These are phyloP conservation scores for Scomberomorus guttatus DNA, from an alignment of 2,797 vertebrate species.

Conservation along the genomic window DNA sequence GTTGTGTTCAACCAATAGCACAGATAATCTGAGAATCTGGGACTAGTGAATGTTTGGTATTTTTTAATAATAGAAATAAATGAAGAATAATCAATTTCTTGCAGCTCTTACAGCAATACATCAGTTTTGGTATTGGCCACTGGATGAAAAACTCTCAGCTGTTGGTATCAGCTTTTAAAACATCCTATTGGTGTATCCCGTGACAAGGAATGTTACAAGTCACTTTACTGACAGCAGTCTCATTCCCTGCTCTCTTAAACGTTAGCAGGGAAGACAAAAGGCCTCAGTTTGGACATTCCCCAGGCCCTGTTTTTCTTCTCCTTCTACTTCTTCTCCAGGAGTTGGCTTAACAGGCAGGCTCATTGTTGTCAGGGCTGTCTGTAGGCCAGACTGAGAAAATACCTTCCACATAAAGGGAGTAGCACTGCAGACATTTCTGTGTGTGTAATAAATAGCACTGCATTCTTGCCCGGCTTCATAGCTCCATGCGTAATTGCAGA, in stretches of 20 bases:
- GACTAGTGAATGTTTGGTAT: neutral
- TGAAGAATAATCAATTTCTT: no score
- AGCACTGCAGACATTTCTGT: constrained; percentile 56
- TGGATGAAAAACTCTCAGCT: constrained; percentile 56
- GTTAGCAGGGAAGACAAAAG: constrained; percentile 74
- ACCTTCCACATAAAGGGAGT: constrained; percentile 78
- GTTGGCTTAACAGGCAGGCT: constrained; percentile 79
- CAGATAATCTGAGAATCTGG: neutral
- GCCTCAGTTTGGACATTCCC: constrained; percentile 73
- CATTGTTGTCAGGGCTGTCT: constrained; percentile 83
- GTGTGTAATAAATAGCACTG: constrained; percentile 46
- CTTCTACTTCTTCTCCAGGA: constrained; percentile 76
- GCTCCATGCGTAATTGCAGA: constrained; percentile 58
- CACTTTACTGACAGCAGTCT: constrained; percentile 81
- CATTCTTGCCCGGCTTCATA: constrained; percentile 55
- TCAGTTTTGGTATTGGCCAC: constrained; percentile 18
- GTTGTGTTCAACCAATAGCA: neutral
- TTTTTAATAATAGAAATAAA: neutral
- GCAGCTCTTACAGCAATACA: constrained; percentile 6
- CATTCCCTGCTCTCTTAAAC: constrained; percentile 72
- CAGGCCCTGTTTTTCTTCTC: constrained; percentile 71
- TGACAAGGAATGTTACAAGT: constrained; percentile 83
- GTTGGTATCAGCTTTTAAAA: constrained; percentile 61
- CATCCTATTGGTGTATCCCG: constrained; percentile 59
- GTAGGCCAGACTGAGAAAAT: constrained; percentile 78